These are phyloP conservation scores for Drosophila austrosaltans DNA, from an alignment of 2,888 invertebrate genomes.

Conservation along the genomic window DNA sequence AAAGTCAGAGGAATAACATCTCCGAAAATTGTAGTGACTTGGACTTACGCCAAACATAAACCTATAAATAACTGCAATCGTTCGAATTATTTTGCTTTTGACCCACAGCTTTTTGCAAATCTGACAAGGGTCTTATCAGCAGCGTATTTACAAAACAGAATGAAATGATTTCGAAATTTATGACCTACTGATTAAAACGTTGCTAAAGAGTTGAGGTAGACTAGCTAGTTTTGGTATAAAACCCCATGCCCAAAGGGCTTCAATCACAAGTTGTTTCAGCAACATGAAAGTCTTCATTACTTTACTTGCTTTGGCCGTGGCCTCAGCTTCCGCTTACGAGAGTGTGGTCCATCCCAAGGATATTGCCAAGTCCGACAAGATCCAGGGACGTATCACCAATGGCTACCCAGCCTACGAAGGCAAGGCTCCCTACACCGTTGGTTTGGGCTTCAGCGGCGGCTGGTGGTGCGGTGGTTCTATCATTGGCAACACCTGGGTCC, in stretches of 20 bases:
- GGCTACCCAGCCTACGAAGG: conserved; percentile 65
- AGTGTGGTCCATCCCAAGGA: conserved; percentile 44
- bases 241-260: not conserved
- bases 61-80: no score
- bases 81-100: no score
- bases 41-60: no score
- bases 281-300: conserved; percentile 28
- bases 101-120: no score
- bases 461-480: conserved; percentile 79
- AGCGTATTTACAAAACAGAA: no score
- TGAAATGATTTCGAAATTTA: no score
- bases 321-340: conserved; percentile 36
- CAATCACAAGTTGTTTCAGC: not conserved
- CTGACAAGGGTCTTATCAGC: no score
- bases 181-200: no score
- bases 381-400: conserved; percentile 71
- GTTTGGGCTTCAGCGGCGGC: conserved; percentile 58
- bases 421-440: conserved; percentile 72
- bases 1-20: no score
- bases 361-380: conserved; percentile 32
- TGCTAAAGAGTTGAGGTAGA: no score
- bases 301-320: conserved; percentile 41
- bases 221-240: not conserved
- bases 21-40: no score
- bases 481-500: conserved; percentile 65